Conservation (phyloP, 2,113 vertebrate species). For the Nannobrachium achirus region DNA sequence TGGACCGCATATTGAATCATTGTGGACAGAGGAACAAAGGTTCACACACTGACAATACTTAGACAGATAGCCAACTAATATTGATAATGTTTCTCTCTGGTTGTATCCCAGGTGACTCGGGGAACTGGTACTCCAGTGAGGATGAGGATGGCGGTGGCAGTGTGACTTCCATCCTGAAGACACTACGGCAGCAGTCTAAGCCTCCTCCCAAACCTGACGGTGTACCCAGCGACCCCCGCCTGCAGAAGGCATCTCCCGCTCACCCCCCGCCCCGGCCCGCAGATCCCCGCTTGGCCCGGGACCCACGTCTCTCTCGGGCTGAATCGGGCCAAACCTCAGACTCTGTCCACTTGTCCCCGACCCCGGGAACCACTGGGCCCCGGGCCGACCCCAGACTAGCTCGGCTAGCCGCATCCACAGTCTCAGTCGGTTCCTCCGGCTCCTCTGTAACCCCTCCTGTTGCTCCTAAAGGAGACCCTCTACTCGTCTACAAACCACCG, state of each 20-base stretch:
- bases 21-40: neutral
- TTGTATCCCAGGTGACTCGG: conserved; percentile 83
- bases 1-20: no score
- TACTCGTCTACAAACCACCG: conserved; percentile 75
- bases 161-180: conserved; percentile 92
- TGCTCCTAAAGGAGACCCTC: conserved; percentile 61
- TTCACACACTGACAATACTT: neutral
- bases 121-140: conserved; percentile 97
- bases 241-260: conserved; percentile 77
- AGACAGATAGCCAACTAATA: neutral
- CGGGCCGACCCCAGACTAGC: conserved; percentile 79
- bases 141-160: conserved; percentile 94
- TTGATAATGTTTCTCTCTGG: neutral
- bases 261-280: conserved; percentile 75
- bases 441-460: conserved; percentile 80
- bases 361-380: conserved; percentile 38
- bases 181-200: conserved; percentile 87
- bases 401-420: conserved; percentile 44
- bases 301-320: conserved; percentile 83
- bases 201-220: conserved; percentile 63
- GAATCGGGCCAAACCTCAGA: conserved; percentile 66
- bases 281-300: conserved; percentile 87
- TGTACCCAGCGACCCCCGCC: conserved; percentile 80
- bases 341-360: conserved; percentile 13
- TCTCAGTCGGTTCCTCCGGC: conserved; percentile 36